Evolutionary conservation across 1,140 invertebrate genomes (phyloP).

Genomic region (Scaptomyza graminum): DNA sequence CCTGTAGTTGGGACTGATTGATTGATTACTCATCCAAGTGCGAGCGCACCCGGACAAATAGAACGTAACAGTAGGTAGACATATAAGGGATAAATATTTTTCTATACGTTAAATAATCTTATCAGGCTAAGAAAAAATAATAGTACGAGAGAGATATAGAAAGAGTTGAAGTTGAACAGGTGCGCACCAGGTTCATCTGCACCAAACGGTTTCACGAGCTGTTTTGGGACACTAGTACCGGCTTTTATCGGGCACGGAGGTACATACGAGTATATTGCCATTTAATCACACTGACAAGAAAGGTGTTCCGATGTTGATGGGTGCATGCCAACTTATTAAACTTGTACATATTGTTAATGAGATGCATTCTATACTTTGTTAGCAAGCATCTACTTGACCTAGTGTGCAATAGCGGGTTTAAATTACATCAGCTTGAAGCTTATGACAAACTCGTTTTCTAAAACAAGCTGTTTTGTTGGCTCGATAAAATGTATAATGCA

Average conservation of each 20-base stretch:
- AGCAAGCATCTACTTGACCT: constrained; percentile 66
- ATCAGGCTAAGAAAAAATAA: constrained; percentile 35
- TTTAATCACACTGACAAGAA: constrained; percentile 56
- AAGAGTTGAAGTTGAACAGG: constrained; percentile 57
- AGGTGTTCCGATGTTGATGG: constrained; percentile 49
- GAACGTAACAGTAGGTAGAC: constrained; percentile 14
- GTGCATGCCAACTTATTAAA: constrained; percentile 60
- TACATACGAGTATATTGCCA: constrained; percentile 42
- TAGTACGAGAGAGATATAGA: neutral
- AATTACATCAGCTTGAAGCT: constrained; percentile 68
- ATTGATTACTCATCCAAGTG: constrained; percentile 52
- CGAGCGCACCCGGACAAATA: constrained; percentile 39
- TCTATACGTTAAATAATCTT: constrained; percentile 68
- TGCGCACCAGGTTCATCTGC: constrained; percentile 59
- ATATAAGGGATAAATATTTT: constrained; percentile 62
- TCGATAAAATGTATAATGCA: constrained; percentile 22
- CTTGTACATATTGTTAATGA: constrained; percentile 23
- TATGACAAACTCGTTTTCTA: constrained; percentile 55
- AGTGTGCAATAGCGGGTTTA: constrained; percentile 63
- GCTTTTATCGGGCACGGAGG: constrained; percentile 61
- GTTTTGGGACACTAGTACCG: constrained; percentile 48
- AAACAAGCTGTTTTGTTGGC: constrained; percentile 13
- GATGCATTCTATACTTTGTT: constrained; percentile 24
- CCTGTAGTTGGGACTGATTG: constrained; percentile 27
- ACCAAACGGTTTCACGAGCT: constrained; percentile 32